phyloP scores from a whole-genome alignment of 2,888 invertebrate genomes.

The Cheilosia variabilis region DNA sequence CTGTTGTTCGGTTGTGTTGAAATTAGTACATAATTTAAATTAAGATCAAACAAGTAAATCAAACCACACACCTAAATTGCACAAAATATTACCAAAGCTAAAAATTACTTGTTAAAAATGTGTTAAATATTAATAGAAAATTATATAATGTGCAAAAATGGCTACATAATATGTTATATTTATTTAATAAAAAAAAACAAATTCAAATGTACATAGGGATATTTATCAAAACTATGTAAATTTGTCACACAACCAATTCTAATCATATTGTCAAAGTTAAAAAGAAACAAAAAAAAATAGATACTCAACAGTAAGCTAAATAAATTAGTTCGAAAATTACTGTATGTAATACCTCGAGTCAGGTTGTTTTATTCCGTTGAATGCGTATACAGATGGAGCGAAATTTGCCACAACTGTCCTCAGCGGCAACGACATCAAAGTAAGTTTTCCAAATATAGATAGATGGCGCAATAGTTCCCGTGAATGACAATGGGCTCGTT shows the following conservation, averaged over 20 bases:
- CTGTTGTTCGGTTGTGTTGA: constrained; percentile 59
- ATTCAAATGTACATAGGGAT: constrained; percentile 41
- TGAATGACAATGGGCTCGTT: too few relatives aligned
- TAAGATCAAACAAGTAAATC: background rate
- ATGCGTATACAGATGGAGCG: too few relatives aligned
- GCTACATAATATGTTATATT: constrained; percentile 40
- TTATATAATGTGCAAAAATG: constrained; percentile 41
- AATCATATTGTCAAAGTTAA: constrained; percentile 43
- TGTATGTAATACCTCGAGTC: background rate
- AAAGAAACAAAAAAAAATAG: background rate
- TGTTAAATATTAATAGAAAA: constrained; percentile 30
- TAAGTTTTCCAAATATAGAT: too few relatives aligned
- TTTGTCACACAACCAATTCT: constrained; percentile 19
- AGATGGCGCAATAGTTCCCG: too few relatives aligned
- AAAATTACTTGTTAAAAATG: constrained; percentile 30
- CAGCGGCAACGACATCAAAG: too few relatives aligned
- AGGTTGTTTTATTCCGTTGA: background rate
- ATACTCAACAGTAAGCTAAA: constrained; percentile 17
- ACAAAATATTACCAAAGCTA: constrained; percentile 40
- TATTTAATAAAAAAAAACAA: constrained; percentile 12
- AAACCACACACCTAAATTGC: constrained; percentile 36
- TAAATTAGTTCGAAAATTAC: constrained; percentile 28
- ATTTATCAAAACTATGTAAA: constrained; percentile 28
- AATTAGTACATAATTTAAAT: constrained; percentile 8
- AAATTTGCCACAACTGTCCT: too few relatives aligned